phyloP scores from a whole-genome alignment of 2,888 invertebrate species.

The Drosophila subquinaria region DNA sequence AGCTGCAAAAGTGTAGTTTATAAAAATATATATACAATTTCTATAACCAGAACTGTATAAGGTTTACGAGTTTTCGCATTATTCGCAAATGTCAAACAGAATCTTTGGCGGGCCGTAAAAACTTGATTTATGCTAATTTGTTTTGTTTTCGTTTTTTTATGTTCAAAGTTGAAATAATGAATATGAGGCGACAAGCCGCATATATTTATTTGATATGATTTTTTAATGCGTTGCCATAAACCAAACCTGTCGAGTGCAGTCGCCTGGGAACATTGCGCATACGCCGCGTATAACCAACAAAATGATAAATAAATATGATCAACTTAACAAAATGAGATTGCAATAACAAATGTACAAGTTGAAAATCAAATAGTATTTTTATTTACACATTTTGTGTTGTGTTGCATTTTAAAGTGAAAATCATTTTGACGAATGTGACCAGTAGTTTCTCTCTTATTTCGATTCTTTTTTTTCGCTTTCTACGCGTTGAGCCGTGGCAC shows the following conservation, averaged over 20 bases:
- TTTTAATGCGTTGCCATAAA: constrained; percentile 55
- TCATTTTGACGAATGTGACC: constrained; percentile 57
- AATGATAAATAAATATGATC: constrained; percentile 1
- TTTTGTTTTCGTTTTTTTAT: constrained; percentile 27
- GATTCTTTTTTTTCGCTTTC: constrained; percentile 66
- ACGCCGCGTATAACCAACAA: constrained; percentile 32
- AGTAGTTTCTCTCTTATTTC: constrained; percentile 40
- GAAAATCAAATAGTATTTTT: constrained; percentile 33
- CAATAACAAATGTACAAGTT: constrained; percentile 18
- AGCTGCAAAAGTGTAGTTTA: not conserved
- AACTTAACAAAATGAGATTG: constrained; percentile 18
- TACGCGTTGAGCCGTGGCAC: constrained; percentile 73
- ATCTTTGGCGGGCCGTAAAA: constrained; percentile 43
- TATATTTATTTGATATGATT: constrained; percentile 42
- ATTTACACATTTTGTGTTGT: constrained; percentile 39
- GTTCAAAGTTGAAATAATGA: constrained; percentile 23
- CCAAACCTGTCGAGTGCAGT: constrained; percentile 37
- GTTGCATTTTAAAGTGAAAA: constrained; percentile 52
- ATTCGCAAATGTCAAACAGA: constrained; percentile 44
- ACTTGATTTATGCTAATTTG: constrained; percentile 64
- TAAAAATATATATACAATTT: not conserved
- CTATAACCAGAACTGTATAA: not conserved
- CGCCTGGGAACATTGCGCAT: constrained; percentile 34
- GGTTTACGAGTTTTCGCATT: constrained; percentile 15
- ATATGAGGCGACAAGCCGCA: constrained; percentile 22